Base-by-base conservation (phyloP, 2,113 vertebrate species). In the Chionis minor region DNA sequence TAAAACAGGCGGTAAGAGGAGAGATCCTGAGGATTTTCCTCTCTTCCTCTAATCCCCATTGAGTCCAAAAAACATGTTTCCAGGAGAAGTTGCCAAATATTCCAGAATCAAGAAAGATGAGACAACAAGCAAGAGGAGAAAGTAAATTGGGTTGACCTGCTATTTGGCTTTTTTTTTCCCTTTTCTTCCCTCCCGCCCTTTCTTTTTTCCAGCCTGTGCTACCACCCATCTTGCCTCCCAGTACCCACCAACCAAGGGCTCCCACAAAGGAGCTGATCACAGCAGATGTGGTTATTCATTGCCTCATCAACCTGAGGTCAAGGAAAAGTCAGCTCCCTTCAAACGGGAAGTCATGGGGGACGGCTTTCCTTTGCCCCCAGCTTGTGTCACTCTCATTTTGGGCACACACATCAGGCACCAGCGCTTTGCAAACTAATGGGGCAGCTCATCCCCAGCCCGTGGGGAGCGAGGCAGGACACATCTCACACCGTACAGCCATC, bases 381-480 rank as follows among this genome's bases (percentile, higher is more conserved):
- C 27, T 42, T 12, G 8, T 20, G n/a, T 21, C 12, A 0, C 17
- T 12, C 21, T 22, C n/a, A 27, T 51, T 63, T 2, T 49, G 49
- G 81, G 80, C 63, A n/a, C 45, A 28, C 1, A 1, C 3, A 1
- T 32, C 9, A 5, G 78, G 52, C 38, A n/a, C 19, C 3, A 2
- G 27, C 5, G 2, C 40, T 72, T 63, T 27, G 12, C 40, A 44
- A 24, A 49, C 30, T 14, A 35, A 52, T 1, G 38, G 56, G 81
- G 47, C 58, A 32, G 73, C 85, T n/a, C 6, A 3, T 47, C 51
- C 40, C 24, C 58, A 42, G 32, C 10, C 38, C 17, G 0, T 0
- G 4, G 35, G 35, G 59, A 51, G 58, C 0, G 28, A 26, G 6
- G 51, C 63, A 3, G n/a, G 56, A 55, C 27, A 6, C 15, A 10